Conservation (phyloP, 2,113 vertebrate genomes). For the Mastomys coucha region DNA sequence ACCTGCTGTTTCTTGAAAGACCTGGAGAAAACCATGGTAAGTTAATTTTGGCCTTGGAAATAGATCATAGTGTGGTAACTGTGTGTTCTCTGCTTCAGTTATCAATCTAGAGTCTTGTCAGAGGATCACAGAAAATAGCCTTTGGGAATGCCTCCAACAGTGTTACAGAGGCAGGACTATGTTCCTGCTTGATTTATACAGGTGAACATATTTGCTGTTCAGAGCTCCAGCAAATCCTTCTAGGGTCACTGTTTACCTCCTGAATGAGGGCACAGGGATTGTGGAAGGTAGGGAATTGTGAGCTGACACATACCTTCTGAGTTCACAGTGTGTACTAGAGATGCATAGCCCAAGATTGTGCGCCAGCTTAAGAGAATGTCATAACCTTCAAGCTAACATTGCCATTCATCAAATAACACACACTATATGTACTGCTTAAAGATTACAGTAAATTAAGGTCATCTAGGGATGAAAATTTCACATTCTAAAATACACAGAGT, state of each 20-base stretch:
- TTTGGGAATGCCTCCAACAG: background rate
- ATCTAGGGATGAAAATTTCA: background rate
- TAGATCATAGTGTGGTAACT: background rate
- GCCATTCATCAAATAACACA: background rate
- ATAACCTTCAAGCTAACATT: background rate
- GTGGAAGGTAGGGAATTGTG: background rate
- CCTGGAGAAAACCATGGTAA: background rate
- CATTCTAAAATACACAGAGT: background rate
- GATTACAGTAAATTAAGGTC: background rate
- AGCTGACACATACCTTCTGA: background rate
- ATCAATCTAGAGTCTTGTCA: background rate
- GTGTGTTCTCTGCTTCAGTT: background rate
- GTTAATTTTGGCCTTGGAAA: background rate
- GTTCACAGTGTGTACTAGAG: background rate
- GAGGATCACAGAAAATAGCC: background rate
- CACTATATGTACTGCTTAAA: background rate
- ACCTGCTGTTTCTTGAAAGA: background rate
- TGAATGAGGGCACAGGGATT: too few species aligned
- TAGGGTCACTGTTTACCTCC: background rate
- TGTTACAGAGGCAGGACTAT: background rate
- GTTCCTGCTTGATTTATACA: too few species aligned
- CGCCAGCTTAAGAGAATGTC: background rate
- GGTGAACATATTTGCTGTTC: too few species aligned
- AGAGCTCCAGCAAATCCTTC: background rate
- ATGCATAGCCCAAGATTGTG: too few species aligned